Evolutionary conservation across 2,113 vertebrate species (phyloP), one percentile per base, ranked within the genome.

Genomic region (Dicrurus megarhynchus): DNA sequence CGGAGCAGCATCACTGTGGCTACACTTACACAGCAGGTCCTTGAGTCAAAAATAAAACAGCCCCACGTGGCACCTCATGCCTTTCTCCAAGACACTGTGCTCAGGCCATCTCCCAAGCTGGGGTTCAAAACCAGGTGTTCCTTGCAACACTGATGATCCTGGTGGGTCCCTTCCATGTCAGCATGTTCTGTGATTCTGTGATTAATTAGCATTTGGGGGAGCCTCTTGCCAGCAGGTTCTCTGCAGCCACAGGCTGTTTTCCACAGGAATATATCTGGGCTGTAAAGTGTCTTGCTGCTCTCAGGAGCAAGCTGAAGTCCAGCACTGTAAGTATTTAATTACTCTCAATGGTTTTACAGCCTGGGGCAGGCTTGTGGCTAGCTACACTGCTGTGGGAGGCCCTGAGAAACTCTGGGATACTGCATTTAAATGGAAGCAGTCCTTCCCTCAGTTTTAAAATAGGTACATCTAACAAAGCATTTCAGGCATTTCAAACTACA

Each of bases 251-350:
- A 22, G 60, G 35, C 74, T 83, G 3, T 71, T 92, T 91, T 91
- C 84, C 89, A 67, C 52, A 77, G 49, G 44, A 82, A 60, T 82
- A 75, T 6, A 57, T 0, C 3, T 27, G 61, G 59, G 59, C 22
- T 87, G 39, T 49, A 64, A 92, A 94, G 27, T 59, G 35, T 37
- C 78, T 89, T 39, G n/a, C 17, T 60, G 74, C 57, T 83, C 71
- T 88, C 71, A 44, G n/a, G 65, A 71, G 52, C 13, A 7, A 69
- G 33, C 55, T 56, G 80, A 22, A 80, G 59, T 87, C 76, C 81
- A 70, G 68, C 30, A 24, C 52, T 68, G 10, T 53, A 68, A 91
- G 65, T 79, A 47, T 76, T 85, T 95, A 94, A 96, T 95, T 84
- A 83, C 23, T 78, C 75, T 81, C 70, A 85, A 39, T 64, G 57